A percentile compares a stretch with the other conserved stretches of the same genome.
These are phyloP conservation scores for Tarsius wallacei DNA, from an alignment of 2,797 vertebrate species.

Conservation along the genomic window DNA sequence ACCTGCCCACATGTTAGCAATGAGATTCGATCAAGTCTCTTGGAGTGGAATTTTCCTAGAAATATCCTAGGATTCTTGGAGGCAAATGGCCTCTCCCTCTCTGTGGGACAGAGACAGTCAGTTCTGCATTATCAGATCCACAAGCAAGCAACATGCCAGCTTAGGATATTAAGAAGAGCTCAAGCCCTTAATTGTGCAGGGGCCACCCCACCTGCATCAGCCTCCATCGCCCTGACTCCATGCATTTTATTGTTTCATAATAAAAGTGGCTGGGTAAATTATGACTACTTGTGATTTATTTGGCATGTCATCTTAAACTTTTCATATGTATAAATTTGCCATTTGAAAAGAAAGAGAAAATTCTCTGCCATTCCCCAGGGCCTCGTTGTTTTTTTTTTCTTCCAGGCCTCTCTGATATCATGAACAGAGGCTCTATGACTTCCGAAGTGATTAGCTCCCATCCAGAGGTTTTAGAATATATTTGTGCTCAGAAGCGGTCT, in stretches of 20 bases:
- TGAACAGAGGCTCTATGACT: background rate
- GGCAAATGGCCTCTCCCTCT: background rate
- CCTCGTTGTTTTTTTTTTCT: background rate
- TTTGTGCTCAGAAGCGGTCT: background rate
- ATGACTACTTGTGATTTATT: background rate
- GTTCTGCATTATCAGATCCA: background rate
- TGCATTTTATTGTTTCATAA: background rate
- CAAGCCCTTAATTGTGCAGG: background rate
- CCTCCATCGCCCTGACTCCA: accelerated
- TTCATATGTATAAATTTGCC: background rate
- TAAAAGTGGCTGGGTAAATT: background rate
- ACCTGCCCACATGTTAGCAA: constrained; percentile 35
- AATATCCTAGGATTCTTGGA: background rate
- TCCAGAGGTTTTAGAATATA: background rate
- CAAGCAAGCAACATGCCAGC: accelerated
- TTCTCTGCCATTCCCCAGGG: background rate
- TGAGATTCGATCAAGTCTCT: background rate
- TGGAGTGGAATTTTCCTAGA: constrained; percentile 4
- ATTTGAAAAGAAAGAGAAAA: constrained; percentile 6
- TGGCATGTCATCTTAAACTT: constrained; percentile 39
- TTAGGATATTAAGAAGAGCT: background rate
- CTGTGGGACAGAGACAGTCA: background rate
- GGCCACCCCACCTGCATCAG: accelerated
- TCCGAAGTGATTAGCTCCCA: background rate
- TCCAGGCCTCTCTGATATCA: background rate